Percentiles rank a stretch among this genome's conserved stretches.
Evolutionary conservation across 2,888 invertebrate genomes (phyloP).

Genomic region (Helleia helle): DNA sequence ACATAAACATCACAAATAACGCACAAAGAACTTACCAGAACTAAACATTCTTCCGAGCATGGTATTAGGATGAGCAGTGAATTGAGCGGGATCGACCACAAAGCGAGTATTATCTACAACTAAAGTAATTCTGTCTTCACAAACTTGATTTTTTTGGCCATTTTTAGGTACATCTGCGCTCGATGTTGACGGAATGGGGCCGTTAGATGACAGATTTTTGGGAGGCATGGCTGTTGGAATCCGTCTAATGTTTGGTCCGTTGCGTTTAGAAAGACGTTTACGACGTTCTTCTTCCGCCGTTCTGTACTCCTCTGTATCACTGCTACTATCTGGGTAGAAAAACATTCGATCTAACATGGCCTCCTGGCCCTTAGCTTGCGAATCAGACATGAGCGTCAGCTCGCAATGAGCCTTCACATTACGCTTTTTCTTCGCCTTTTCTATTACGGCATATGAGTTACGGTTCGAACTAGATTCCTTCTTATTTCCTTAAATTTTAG

Average conservation of each 20-base stretch:
- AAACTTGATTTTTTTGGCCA: slow-evolving; percentile 45
- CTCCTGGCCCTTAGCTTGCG: slow-evolving; percentile 49
- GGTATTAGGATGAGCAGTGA: slow-evolving; percentile 96
- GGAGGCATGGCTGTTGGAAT: slow-evolving; percentile 44
- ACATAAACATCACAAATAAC: neutral
- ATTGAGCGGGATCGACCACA: slow-evolving; percentile 92
- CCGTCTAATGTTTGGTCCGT: slow-evolving; percentile 42
- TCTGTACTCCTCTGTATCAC: slow-evolving; percentile 88
- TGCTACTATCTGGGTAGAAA: slow-evolving; percentile 80
- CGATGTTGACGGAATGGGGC: slow-evolving; percentile 51
- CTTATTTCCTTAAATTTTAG: neutral
- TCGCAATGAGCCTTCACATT: slow-evolving; percentile 57
- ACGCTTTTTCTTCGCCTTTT: too few species aligned
- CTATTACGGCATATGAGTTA: too few species aligned
- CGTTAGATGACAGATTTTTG: slow-evolving; percentile 45
- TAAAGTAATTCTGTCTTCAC: slow-evolving; percentile 88
- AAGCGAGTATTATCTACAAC: slow-evolving; percentile 95
- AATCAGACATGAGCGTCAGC: slow-evolving; percentile 57
- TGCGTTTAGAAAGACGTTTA: slow-evolving; percentile 58
- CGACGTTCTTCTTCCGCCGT: slow-evolving; percentile 80
- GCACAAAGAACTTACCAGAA: slow-evolving; percentile 72
- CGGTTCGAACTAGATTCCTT: too few species aligned
- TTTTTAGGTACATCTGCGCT: slow-evolving; percentile 44
- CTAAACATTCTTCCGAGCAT: slow-evolving; percentile 99
- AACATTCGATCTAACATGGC: slow-evolving; percentile 53